phyloP scores from a whole-genome alignment of 2,797 vertebrate species.

The Peromyscus eremicus region DNA sequence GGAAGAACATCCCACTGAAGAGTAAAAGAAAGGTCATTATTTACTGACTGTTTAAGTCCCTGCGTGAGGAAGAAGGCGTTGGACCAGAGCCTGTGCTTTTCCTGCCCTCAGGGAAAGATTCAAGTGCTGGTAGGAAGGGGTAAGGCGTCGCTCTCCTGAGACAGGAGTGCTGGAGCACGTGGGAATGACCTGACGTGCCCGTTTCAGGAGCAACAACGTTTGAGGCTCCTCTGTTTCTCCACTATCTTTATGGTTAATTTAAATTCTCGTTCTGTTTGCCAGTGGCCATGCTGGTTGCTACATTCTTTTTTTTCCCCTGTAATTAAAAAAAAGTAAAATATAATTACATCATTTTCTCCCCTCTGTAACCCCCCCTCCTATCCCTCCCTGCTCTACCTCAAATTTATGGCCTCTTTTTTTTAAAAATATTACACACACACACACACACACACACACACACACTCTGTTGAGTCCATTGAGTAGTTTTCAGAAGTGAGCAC shows the following conservation, averaged over 20 bases:
- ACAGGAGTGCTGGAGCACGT: neutral
- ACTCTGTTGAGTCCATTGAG: neutral
- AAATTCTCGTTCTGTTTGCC: neutral
- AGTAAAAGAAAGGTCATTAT: neutral
- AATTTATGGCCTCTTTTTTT: neutral
- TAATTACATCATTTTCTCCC: neutral
- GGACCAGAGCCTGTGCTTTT: neutral
- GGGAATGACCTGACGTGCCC: neutral
- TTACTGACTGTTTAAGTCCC: slow-evolving; percentile 24
- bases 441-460: no score
- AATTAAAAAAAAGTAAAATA: neutral
- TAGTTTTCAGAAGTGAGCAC: neutral
- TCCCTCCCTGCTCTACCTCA: neutral
- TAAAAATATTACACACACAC: no score
- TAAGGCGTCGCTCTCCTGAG: neutral
- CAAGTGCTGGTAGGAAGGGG: neutral
- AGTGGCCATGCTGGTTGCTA: neutral
- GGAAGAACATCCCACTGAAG: slow-evolving; percentile 3
- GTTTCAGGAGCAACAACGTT: neutral
- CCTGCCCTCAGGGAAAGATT: neutral
- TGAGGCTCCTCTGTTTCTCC: neutral
- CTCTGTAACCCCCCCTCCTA: neutral
- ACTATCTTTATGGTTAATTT: slow-evolving; percentile 18
- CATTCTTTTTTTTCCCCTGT: neutral
- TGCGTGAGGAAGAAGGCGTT: neutral